Base-by-base conservation (phyloP, 1,140 invertebrate genomes). In the Druon quercuslanigerum region DNA sequence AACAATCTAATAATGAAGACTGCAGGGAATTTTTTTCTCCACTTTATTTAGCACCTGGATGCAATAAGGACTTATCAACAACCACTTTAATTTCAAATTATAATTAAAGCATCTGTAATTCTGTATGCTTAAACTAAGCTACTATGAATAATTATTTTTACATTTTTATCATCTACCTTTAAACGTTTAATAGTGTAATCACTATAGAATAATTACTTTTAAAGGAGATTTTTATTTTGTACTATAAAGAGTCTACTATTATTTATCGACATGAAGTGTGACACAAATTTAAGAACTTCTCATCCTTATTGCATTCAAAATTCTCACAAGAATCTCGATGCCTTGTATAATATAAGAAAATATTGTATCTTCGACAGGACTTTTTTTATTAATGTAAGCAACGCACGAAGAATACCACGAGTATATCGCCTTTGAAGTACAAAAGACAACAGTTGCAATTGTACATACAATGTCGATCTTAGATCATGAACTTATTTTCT, bases 341-440 rank as follows among this genome's bases (percentile, higher is more conserved):
- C 51, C 72, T 54, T 73, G 19, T 66, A 54, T 51, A 33, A 54
- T 52, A 60, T 57, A 75, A 14, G 19, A 75, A 40, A 66, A 46
- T 66, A 40, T 66, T 33, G 7, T 11, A 46, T 9, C 40, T 46
- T 46, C 25, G 6, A 14, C 25, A 14, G 16, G 4, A 66, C 25
- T 33, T 20, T 20, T 66, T 66, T 33, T 66, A 66, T 40, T 66
- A 66, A 66, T 33, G 60, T 46, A 46, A 40, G 40, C 16, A 66
- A 66, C 25, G 6, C 33, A 40, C 16, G 60, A n/a, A 66, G 60
- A 33, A 66, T 40, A 66, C 60, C 33, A 66, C 60, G 60, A 66
- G 60, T 66, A 66, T 66, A 66, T 66, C 60, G 60, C 60, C 60
- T 66, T 66, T 66, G 60, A 66, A 66, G 60, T 66, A 66, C 60